phyloP scores from a whole-genome alignment of 23 tunicate species.

The Trididemnum nubilum region DNA sequence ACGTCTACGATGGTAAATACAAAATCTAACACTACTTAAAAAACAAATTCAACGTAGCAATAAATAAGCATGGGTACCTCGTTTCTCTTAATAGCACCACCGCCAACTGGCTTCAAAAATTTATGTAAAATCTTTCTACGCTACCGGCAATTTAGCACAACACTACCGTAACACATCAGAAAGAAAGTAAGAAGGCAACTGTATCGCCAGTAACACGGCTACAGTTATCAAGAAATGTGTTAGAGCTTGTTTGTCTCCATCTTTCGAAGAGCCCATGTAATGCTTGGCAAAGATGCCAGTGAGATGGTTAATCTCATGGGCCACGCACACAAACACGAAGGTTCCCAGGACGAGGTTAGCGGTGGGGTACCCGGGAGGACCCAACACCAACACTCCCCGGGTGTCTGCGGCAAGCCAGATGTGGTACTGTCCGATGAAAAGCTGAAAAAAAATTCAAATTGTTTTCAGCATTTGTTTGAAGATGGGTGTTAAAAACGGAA shows the following conservation, averaged over 20 bases:
- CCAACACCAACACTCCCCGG: conserved; percentile 67
- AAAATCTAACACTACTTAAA: no score
- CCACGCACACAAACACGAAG: conserved; percentile 62
- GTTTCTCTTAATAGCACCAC: no score
- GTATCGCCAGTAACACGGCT: no score
- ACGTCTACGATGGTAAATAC: no score
- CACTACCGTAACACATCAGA: no score
- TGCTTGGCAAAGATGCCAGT: conserved; percentile 65
- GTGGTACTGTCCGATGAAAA: conserved; percentile 85
- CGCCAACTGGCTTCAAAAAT: no score
- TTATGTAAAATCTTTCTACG: no score
- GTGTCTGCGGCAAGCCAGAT: conserved; percentile 91
- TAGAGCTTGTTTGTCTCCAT: not conserved
- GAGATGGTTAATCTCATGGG: conserved; percentile 67
- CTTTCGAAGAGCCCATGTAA: conserved; percentile 38
- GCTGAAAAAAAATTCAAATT: conserved; percentile 37
- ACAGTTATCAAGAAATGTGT: not conserved
- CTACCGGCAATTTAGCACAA: no score
- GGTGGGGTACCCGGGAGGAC: conserved; percentile 65
- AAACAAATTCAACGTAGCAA: no score
- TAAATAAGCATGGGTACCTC: no score
- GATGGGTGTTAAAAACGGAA: no score
- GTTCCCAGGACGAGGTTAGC: conserved; percentile 66
- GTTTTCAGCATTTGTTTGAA: not conserved
- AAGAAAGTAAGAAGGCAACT: no score